A percentile compares a stretch with the other conserved stretches of the same genome.
Evolutionary conservation across 2,888 invertebrate species (phyloP).

Genomic region (Meliscaeva auricollis): DNA sequence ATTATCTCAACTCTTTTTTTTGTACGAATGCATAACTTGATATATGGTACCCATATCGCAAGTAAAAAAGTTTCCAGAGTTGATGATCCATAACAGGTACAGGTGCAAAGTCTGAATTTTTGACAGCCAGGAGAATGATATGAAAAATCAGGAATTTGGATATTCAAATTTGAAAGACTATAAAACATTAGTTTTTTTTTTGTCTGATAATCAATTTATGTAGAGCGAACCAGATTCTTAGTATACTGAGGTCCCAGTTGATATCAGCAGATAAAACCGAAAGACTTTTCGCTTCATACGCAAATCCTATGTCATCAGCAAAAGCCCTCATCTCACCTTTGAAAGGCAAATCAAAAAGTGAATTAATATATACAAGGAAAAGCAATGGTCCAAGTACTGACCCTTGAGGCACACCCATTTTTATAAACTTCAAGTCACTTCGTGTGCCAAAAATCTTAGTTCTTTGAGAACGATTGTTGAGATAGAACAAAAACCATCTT

Average conservation of each 20-base stretch:
- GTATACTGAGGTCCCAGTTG: neutral
- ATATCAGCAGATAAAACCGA: neutral
- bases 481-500: slow-evolving; percentile 10
- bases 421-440: too few species aligned
- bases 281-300: neutral
- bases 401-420: slow-evolving; percentile 10
- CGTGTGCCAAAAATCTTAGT: too few species aligned
- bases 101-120: neutral
- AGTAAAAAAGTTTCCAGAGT: neutral
- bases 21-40: too few species aligned
- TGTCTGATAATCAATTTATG: neutral
- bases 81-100: neutral
- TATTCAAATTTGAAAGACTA: neutral
- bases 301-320: slow-evolving; percentile 8
- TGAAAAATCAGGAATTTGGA: neutral
- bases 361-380: slow-evolving; percentile 1
- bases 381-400: neutral
- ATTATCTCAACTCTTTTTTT: too few species aligned
- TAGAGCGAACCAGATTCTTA: neutral
- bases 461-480: slow-evolving; percentile 3
- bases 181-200: neutral
- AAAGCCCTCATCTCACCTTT: slow-evolving; percentile 8
- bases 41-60: too few species aligned
- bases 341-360: slow-evolving; percentile 8
- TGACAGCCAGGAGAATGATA: slow-evolving; percentile 2